phyloP scores from a whole-genome alignment of 2,888 invertebrate species.

The Loripinus fragilis region DNA sequence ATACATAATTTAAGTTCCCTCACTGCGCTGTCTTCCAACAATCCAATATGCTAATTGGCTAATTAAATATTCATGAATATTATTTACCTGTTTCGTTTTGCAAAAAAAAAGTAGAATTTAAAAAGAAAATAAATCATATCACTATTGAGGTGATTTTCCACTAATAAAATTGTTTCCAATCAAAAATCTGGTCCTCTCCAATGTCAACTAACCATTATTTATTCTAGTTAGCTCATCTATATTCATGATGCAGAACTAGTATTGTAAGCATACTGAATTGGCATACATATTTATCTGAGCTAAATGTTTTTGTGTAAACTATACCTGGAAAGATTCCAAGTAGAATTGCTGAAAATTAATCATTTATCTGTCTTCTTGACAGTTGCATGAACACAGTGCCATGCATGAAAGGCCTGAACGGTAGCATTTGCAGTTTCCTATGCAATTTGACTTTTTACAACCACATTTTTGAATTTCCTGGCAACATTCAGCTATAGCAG shows the following conservation, averaged over 20 bases:
- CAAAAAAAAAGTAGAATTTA: too few relatives aligned
- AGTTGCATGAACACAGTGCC: background rate
- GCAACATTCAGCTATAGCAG: background rate
- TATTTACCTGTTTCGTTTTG: too few relatives aligned
- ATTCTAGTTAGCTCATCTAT: background rate
- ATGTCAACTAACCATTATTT: background rate
- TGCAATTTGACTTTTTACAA: background rate
- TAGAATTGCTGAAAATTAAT: background rate
- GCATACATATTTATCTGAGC: background rate
- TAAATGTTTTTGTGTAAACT: background rate
- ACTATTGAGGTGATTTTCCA: too few relatives aligned
- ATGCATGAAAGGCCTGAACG: background rate
- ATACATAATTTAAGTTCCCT: too few relatives aligned
- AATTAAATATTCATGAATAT: too few relatives aligned
- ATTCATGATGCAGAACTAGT: background rate
- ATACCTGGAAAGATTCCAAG: background rate
- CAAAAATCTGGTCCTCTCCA: background rate
- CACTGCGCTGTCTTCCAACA: too few relatives aligned
- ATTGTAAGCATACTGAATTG: background rate
- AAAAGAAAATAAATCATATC: too few relatives aligned
- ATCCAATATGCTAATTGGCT: too few relatives aligned
- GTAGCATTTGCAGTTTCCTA: conserved; percentile 2
- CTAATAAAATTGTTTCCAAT: too few relatives aligned
- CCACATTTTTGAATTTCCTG: background rate
- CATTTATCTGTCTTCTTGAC: background rate